These are phyloP conservation scores for Ooceraea biroi DNA, from an alignment of 1,140 invertebrate species.

Conservation along the genomic window DNA sequence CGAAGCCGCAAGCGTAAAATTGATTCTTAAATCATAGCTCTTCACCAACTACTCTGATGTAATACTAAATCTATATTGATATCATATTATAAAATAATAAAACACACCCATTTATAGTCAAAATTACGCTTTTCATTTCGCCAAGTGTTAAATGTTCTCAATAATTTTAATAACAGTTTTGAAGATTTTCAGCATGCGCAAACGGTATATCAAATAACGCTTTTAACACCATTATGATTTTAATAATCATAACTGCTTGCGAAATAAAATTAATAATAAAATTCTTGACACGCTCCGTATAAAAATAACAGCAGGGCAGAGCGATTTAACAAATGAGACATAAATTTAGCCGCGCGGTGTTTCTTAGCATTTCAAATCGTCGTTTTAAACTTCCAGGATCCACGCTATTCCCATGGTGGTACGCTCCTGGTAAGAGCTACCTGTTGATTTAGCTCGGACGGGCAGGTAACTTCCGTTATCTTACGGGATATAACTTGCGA, in stretches of 20 bases:
- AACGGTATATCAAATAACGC: too few species aligned
- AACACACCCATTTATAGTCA: not conserved
- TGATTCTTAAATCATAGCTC: not conserved
- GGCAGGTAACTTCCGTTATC: constrained; percentile 66
- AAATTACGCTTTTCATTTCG: not conserved
- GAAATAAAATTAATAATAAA: not conserved
- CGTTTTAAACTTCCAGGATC: constrained; percentile 53
- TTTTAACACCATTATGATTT: too few species aligned
- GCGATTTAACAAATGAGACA: not conserved
- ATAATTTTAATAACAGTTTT: not conserved
- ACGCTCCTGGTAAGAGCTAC: constrained; percentile 72
- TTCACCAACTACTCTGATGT: not conserved
- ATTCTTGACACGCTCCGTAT: not conserved
- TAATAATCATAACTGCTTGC: not conserved
- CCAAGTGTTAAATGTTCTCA: not conserved
- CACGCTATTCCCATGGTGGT: constrained; percentile 64
- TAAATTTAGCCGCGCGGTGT: constrained; percentile 3
- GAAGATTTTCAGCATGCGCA: not conserved
- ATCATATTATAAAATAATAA: not conserved
- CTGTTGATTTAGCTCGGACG: constrained; percentile 66
- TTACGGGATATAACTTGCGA: constrained; percentile 64
- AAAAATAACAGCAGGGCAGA: not conserved
- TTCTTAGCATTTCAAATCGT: constrained; percentile 44
- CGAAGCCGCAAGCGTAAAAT: not conserved
- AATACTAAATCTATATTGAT: not conserved